Base-by-base conservation (phyloP, 1,140 invertebrate species). In the Aphaenogaster floridana region DNA sequence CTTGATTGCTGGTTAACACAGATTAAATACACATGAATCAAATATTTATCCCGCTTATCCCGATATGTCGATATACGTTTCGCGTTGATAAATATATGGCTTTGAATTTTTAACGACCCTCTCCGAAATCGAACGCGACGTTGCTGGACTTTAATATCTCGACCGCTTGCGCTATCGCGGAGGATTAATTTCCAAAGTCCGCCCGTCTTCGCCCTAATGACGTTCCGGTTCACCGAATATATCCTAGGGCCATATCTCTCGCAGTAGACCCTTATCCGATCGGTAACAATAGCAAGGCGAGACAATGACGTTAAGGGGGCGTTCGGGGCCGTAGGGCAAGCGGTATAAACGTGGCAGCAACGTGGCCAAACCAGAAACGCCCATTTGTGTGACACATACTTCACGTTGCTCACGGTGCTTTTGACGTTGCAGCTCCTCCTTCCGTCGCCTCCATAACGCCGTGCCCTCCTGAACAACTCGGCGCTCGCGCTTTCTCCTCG, bases 351-450 rank as follows among this genome's bases (percentile, higher is more conserved):
- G 28, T 28, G 79, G 52, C 69, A 61, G 69, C 42, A 71, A 88
- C 87, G 81, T 85, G 78, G 78, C 86, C 72, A 64, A 61, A 64
- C 50, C 61, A n/a, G 66, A 57, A 63, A 57, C 84, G 71, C 42
- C 83, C 86, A 68, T 91, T 91, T 88, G 85, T 88, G 85, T 89
- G 85, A 89, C 88, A 92, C 93, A 92, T 94, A 95, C 94, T 92
- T 95, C 92, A 88, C 86, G 91, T 80, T 95, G 94, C 86, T 95
- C 94, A n/a, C 91, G 92, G 87, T 93, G 94, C 83, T 94, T 95
- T 85, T 94, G 94, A 92, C 93, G 93, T 90, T 88, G 90, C 39
- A 93, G 79, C 93, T 94, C 93, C 92, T 94, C 94, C 92, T 94
- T 94, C 86, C 90, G 92, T 15, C 86, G 92, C 69, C 88, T 93